Conservation (phyloP, 1,140 invertebrate genomes). For the Geopemphigus sp. region DNA sequence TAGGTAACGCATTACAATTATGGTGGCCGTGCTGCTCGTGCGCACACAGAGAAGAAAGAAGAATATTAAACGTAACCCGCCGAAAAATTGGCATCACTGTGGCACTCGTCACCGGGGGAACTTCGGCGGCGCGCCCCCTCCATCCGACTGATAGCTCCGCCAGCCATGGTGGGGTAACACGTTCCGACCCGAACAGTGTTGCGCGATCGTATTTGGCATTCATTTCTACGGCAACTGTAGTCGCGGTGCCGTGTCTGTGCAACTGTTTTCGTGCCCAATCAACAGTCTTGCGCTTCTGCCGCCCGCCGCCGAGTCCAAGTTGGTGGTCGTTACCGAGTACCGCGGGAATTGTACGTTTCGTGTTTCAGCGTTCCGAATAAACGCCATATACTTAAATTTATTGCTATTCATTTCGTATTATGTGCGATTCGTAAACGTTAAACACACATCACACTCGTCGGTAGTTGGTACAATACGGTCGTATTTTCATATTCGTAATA, state of each 20-base stretch:
- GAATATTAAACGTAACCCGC: not conserved
- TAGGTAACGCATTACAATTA: not conserved
- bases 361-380: conserved; percentile 11
- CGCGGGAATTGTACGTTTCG: too few relatives aligned
- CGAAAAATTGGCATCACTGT: conserved; percentile 31
- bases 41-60: not conserved
- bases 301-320: not conserved
- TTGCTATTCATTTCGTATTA: too few relatives aligned
- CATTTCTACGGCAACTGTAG: conserved; percentile 8
- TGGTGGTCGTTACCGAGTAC: conserved; percentile 42
- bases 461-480: too few relatives aligned
- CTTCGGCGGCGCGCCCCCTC: not conserved
- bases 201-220: conserved; percentile 12
- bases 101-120: not conserved
- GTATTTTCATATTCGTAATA: too few relatives aligned
- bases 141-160: not conserved
- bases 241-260: not conserved
- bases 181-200: conserved; percentile 36
- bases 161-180: not conserved
- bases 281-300: conserved; percentile 30
- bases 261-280: conserved; percentile 20
- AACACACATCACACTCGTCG: too few relatives aligned
- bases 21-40: too few relatives aligned
- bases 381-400: too few relatives aligned
- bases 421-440: not conserved